Evolutionary conservation across 2,113 vertebrate species (phyloP).

Genomic region (Saimiri boliviensis): DNA sequence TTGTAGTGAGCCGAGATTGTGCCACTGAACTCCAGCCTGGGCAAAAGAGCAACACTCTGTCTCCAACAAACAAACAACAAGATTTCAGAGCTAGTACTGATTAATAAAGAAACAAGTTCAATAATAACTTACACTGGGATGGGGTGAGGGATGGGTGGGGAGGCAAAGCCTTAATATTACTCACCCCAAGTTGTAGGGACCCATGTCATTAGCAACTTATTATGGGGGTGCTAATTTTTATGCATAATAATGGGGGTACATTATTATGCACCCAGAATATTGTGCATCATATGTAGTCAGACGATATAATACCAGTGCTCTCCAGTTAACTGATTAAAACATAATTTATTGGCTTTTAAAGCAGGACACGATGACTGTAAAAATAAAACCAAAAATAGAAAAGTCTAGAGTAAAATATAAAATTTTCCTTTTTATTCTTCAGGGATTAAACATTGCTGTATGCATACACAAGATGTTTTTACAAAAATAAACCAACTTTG

Average conservation of each 20-base stretch:
- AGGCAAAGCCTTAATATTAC: neutral
- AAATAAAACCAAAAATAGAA: slow-evolving; percentile 37
- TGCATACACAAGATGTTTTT: neutral
- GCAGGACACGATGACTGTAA: neutral
- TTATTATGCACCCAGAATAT: neutral
- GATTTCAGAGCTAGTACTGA: neutral
- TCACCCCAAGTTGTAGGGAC: neutral
- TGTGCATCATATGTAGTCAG: neutral
- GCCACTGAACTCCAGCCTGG: too few relatives aligned
- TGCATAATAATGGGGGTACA: too few relatives aligned
- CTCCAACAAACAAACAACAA: neutral
- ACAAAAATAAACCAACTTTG: neutral
- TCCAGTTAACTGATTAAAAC: neutral
- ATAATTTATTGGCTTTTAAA: neutral
- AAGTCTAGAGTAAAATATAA: neutral
- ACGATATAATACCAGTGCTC: neutral
- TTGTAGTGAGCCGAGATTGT: too few relatives aligned
- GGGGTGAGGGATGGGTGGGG: neutral
- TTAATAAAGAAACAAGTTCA: neutral
- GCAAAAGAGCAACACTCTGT: too few relatives aligned
- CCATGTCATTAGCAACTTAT: neutral
- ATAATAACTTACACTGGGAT: neutral
- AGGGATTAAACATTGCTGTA: neutral
- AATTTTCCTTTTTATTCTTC: neutral
- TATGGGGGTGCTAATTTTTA: neutral